Base-by-base conservation (phyloP, 2,888 invertebrate genomes). In the Andrena praecox region DNA sequence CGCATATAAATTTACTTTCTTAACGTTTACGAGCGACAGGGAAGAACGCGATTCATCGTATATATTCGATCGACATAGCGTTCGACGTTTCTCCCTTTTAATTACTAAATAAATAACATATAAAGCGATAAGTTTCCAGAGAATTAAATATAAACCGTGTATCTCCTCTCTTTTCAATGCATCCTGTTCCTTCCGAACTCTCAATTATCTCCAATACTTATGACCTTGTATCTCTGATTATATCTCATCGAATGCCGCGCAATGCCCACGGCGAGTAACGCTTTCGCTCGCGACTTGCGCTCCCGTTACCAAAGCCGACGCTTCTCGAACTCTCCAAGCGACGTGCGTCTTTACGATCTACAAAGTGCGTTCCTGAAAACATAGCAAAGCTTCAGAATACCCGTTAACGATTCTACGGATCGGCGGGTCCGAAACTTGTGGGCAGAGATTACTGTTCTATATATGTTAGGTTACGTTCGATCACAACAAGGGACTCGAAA, bases 71-170 rank as follows among this genome's bases (percentile, higher is more conserved):
- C 12, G 2, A 42, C 16, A 12, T 48, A 29, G 56, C 12, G n/a
- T 50, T 27, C 10, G 48, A 66, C 3, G 16, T 10, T 24, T 54
- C 52, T 31, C 27, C 8, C 31, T 8, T 54, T 50, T 56, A 60
- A 67, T 50, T 48, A n/a, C 7, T 31, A 54, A 75, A 82, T 68
- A 68, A 82, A 63, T 71, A 76, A 82, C 33, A 20, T 42, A 50
- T 70, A 82, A 67, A 54, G 60, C 54, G 29, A 64, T 42, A 63
- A 62, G 24, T 48, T 62, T 63, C 50, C 29, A 20, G 6, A 72
- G 42, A 81, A 81, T 67, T 67, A 82, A 70, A 82, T 75, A 82
- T 81, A 56, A 75, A 82, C 82, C 75, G n/a, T 82, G 76, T 82
- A 63, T 82, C 66, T 82, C 50, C 33, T 75, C 7, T 56, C 20